Evolutionary conservation across 2,113 vertebrate genomes (phyloP).

Genomic region (Scomber scombrus): DNA sequence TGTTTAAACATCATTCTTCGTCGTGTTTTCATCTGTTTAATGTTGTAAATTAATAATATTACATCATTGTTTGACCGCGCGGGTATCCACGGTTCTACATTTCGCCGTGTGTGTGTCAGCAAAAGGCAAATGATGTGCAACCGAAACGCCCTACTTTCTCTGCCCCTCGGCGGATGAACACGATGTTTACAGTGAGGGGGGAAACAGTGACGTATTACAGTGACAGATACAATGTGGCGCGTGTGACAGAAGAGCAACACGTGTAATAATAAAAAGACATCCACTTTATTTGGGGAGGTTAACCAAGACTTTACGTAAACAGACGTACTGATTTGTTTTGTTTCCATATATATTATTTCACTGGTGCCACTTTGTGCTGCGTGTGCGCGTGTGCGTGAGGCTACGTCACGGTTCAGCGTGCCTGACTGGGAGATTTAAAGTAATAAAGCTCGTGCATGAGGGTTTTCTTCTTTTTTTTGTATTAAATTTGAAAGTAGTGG

Average conservation of each 20-base stretch:
- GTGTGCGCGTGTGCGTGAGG: conserved; percentile 2
- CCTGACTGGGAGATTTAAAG: conserved; percentile 63
- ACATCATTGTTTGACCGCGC: neutral
- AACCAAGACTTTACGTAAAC: neutral
- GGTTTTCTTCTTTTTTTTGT: neutral
- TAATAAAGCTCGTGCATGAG: conserved; percentile 15
- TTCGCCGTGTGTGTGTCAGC: neutral
- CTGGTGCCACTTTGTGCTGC: neutral
- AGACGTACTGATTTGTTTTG: neutral
- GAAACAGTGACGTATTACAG: conserved; percentile 56
- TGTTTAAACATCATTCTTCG: neutral
- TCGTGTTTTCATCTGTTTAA: neutral
- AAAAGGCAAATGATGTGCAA: neutral
- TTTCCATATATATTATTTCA: neutral
- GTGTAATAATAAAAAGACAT: neutral
- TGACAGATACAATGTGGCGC: conserved; percentile 50
- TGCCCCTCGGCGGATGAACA: conserved; percentile 75
- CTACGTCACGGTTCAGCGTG: conserved; percentile 59
- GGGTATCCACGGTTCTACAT: neutral
- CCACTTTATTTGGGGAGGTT: neutral
- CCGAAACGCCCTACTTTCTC: conserved; percentile 70
- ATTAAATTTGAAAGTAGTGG: neutral
- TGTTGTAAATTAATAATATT: neutral
- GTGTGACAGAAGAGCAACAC: conserved; percentile 20
- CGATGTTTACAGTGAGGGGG: conserved; percentile 81